Base-by-base conservation (phyloP, 2,113 vertebrate species). In the Nycticryphes semicollaris region DNA sequence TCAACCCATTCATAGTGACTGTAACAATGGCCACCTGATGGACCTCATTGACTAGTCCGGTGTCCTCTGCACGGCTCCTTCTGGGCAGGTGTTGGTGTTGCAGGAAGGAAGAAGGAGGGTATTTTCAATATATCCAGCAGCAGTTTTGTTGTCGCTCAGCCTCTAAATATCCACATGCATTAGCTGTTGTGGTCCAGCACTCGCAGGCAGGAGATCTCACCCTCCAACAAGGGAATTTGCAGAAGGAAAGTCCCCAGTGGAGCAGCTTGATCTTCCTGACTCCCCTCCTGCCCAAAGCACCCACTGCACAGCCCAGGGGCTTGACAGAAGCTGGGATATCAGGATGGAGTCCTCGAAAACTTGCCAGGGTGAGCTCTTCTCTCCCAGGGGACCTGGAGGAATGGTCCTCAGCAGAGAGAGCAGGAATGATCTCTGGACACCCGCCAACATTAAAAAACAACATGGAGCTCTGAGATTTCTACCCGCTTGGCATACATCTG, bases 121-220 rank as follows among this genome's bases (percentile, higher is more conserved):
- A 14, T 11, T 73, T 45, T 35, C 60, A 10, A 56, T 17, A 53
- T 41, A 78, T 19, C 56, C 63, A 19, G 27, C 79, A 62, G 59
- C 37, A 41, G 48, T 35, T 76, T 20, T 57, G 33, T 35, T 66
- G 35, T 15, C 30, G 3, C 41, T 57, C 0, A 0, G 37, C 24
- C 70, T 28, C 18, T 31, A 24, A 54, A 59, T 14, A 10, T 9
- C 53, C 59, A 20, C 25, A 4, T 1, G 0, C 41, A 45, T 47
- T 19, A 8, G 39, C n/a, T 0, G 0, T 7, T 3, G 3, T n/a
- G 76, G 43, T 9, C 79, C 66, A 28, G n/a, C 0, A 0, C 19
- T 51, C 1, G 0, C 2, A 21, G 28, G 41, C 57, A 82, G n/a
- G 48, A 78, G n/a, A 63, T n/a, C 19, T 81, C 31, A 43, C 19